Evolutionary conservation across 2,113 vertebrate species (phyloP).

Genomic region (Ifrita kowaldi): DNA sequence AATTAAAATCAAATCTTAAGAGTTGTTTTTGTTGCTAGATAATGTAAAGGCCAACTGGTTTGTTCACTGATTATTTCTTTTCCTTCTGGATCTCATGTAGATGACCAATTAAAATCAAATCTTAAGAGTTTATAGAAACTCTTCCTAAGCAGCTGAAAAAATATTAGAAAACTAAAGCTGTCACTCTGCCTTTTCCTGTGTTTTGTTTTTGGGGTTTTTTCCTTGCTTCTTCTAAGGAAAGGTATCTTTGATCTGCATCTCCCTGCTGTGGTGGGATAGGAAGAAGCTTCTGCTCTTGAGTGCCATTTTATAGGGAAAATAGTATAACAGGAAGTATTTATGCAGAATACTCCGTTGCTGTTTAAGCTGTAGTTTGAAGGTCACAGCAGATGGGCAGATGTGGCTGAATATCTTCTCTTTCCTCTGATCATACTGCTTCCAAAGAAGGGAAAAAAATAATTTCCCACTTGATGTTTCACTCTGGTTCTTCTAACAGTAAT

Average conservation of each 20-base stretch:
- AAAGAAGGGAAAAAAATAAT: not conserved
- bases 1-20: not conserved
- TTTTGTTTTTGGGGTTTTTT: not conserved
- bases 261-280: not conserved
- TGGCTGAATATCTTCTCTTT: not conserved
- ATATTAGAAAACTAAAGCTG: not conserved
- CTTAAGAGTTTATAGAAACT: not conserved
- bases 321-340: not conserved
- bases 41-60: not conserved
- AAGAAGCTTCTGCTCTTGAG: not conserved
- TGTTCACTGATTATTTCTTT: not conserved
- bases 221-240: not conserved
- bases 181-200: not conserved
- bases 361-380: not conserved
- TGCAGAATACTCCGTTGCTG: not conserved
- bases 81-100: not conserved
- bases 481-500: not conserved
- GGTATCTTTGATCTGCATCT: not conserved
- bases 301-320: not conserved
- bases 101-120: not conserved
- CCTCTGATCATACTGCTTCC: not conserved
- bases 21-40: not conserved
- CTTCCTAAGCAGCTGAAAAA: not conserved
- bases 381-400: not conserved
- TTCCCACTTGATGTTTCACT: not conserved